Conservation (phyloP, 2,797 vertebrate genomes). For the Threskiornis aethiopicus region DNA sequence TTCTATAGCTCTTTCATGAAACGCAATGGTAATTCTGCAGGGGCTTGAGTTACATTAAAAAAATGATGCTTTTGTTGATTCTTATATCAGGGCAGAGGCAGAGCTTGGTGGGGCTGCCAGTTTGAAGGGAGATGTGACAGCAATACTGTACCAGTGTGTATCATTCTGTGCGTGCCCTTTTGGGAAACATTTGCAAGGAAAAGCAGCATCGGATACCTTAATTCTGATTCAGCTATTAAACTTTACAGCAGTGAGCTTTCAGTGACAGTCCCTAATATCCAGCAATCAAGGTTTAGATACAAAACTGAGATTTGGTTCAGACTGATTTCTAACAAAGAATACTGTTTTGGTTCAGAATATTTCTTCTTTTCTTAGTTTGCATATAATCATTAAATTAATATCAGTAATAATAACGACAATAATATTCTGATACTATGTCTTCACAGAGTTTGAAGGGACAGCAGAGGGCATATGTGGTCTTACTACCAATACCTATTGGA, state of each 20-base stretch:
- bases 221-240: background rate
- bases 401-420: background rate
- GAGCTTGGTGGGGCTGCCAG: background rate
- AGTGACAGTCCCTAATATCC: background rate
- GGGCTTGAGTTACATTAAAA: background rate
- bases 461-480: conserved; percentile 63
- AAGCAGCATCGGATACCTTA: background rate
- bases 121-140: background rate
- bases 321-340: background rate
- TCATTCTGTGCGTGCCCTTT: background rate
- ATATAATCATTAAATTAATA: background rate
- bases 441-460: conserved; percentile 29
- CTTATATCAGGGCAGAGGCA: background rate
- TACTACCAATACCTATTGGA: background rate
- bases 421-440: background rate
- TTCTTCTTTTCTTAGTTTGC: background rate
- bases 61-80: background rate
- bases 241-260: background rate
- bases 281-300: background rate
- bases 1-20: background rate
- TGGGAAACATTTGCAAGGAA: background rate
- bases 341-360: background rate
- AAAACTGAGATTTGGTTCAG: background rate
- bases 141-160: background rate
- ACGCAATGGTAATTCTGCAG: background rate